phyloP scores from a whole-genome alignment of 2,113 vertebrate species.

The Oncorhynchus masou region DNA sequence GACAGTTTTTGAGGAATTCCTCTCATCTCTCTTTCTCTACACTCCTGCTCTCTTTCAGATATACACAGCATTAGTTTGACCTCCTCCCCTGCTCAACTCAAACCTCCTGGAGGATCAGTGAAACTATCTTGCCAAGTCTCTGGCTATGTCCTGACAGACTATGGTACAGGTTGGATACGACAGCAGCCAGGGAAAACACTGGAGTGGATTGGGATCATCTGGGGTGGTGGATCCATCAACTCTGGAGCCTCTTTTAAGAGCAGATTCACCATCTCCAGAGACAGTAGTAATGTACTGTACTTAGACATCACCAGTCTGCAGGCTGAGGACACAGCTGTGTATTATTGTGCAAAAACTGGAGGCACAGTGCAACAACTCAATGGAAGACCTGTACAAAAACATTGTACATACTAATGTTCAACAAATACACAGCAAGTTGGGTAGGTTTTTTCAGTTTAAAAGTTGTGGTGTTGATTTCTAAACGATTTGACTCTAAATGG shows the following conservation, averaged over 20 bases:
- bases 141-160: neutral
- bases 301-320: constrained; percentile 11
- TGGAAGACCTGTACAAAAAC: neutral
- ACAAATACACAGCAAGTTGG: too few species aligned
- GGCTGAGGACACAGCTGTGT: constrained; percentile 10
- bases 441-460: too few species aligned
- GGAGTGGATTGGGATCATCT: too few species aligned
- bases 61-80: neutral
- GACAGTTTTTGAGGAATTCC: too few species aligned
- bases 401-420: too few species aligned
- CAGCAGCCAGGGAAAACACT: too few species aligned
- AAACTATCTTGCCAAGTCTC: neutral
- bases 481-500: too few species aligned
- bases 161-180: neutral
- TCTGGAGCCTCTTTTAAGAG: constrained; percentile 20
- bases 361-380: neutral
- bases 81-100: neutral
- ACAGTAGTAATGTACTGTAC: constrained; percentile 6
- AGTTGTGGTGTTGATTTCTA: too few species aligned
- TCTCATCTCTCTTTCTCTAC: neutral
- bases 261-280: constrained; percentile 22
- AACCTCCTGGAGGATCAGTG: neutral
- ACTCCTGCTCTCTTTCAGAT: neutral
- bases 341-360: neutral
- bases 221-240: fast-evolving